These are phyloP conservation scores for Lithobates sylvaticus DNA, from an alignment of 2,797 vertebrate species.

Conservation along the genomic window DNA sequence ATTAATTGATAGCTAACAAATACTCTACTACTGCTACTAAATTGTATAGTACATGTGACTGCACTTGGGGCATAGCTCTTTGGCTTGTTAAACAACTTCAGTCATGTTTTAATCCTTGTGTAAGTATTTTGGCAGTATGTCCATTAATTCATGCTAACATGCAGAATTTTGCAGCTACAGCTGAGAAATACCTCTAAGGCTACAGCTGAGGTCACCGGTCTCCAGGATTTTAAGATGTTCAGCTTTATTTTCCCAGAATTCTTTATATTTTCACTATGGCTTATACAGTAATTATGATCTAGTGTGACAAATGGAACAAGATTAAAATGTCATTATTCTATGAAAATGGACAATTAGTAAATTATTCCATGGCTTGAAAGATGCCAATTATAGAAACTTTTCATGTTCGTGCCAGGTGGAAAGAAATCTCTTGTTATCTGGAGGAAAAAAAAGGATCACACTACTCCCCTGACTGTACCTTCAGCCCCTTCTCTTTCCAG, in stretches of 20 bases:
- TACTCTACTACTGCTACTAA: background rate
- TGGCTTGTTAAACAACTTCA: background rate
- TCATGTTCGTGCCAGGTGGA: conserved; percentile 29
- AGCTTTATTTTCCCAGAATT: conserved; percentile 3
- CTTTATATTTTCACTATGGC: background rate
- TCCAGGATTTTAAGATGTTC: background rate
- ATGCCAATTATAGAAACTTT: background rate
- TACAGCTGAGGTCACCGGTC: background rate
- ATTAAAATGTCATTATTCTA: conserved; percentile 31
- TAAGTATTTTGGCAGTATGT: background rate
- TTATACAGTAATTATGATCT: conserved; percentile 10
- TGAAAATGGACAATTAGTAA: conserved; percentile 49
- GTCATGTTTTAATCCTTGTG: background rate
- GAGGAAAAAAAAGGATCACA: conserved; percentile 14
- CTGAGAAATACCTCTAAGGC: background rate
- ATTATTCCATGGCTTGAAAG: conserved; percentile 42
- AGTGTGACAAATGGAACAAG: conserved; percentile 32
- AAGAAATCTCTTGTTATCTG: conserved; percentile 41
- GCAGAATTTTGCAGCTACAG: background rate
- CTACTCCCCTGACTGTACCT: no score
- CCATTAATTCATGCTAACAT: background rate
- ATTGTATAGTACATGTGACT: background rate
- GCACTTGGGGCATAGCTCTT: background rate
- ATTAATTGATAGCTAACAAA: no score
- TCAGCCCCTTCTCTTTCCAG: no score